Base-by-base conservation (phyloP, 2,113 vertebrate species). In the Macaca nemestrina region DNA sequence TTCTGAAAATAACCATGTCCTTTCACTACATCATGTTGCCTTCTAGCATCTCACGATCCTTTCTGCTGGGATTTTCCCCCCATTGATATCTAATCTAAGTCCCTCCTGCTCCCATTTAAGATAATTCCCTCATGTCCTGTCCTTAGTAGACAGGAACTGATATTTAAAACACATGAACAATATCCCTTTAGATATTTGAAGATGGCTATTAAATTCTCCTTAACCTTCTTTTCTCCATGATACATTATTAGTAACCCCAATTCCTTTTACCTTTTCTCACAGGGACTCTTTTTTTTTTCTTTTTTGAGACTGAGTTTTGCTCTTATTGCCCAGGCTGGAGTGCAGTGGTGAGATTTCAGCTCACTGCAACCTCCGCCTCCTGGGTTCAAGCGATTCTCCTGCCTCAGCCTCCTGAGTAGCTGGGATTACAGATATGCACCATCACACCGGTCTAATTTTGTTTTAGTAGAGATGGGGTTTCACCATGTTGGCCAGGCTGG, bases 131-230 rank as follows among this genome's bases (percentile, higher is more conserved):
- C 90, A 64, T 59, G 94, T 90, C 96, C 82, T 97, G 78, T 97
- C 94, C 91, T 88, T 73, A 25, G 64, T 80, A 97, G 98, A 97
- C 88, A 93, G 95, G 95, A 97, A 94, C 92, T 95, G 94, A 94
- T 97, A 94, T 95, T 96, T 96, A 93, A 98, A 97, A 98, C 92
- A 97, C 95, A 88, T 22, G 92, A 97, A 92, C 57, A 80, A 67
- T 92, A 90, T 97, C 95, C 91, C 93, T 93, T 98, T 93, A 98
- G 94, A 97, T 97, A 91, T 88, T 97, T 95, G 94, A 93, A 95
- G 95, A 79, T 96, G 95, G 93, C 95, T 95, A 91, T 97, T 98
- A 97, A 97, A 97, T 97, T 95, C 96, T 97, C 94, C 85, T 96
- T 97, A 98, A 96, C 92, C 95, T 98, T 94, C 85, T 94, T 88